Evolutionary conservation across 2,797 vertebrate species (phyloP).

Genomic region (Hoplostethus mediterraneus): DNA sequence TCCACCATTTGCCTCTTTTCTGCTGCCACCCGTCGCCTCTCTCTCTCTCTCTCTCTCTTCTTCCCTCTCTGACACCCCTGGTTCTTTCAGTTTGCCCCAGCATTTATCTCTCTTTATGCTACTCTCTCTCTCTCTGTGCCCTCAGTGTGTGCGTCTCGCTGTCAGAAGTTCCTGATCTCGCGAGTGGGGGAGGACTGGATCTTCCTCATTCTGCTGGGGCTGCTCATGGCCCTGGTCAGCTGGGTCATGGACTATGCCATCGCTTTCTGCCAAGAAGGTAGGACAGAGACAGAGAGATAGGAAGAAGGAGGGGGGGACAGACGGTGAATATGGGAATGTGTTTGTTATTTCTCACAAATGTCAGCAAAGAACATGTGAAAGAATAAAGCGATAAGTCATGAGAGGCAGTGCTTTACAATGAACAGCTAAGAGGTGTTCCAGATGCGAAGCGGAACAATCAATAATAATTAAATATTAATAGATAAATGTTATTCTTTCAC

Average conservation of each 20-base stretch:
- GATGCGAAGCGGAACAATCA: not conserved
- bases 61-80: conserved; percentile 7
- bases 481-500: not conserved
- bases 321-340: not conserved
- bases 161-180: conserved; percentile 94
- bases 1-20: conserved; percentile 3
- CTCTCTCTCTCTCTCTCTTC: conserved; percentile 10
- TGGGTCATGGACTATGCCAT: conserved; percentile 99
- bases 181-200: conserved; percentile 98
- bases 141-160: conserved; percentile 91
- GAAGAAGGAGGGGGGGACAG: conserved; percentile 9
- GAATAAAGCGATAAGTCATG: not conserved
- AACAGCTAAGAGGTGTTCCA: not conserved
- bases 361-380: not conserved
- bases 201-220: conserved; percentile 95
- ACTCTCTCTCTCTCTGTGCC: conserved; percentile 7
- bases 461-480: conserved; percentile 22
- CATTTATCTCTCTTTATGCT: conserved; percentile 6
- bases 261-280: conserved; percentile 97
- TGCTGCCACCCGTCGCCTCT: not conserved
- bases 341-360: not conserved
- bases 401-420: not conserved
- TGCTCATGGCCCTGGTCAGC: conserved; percentile 98
- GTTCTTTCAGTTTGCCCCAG: conserved; percentile 13
- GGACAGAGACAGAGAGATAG: conserved; percentile 52